These are phyloP conservation scores for Drosophila limbata DNA, from an alignment of 2,888 invertebrate species.

Conservation along the genomic window DNA sequence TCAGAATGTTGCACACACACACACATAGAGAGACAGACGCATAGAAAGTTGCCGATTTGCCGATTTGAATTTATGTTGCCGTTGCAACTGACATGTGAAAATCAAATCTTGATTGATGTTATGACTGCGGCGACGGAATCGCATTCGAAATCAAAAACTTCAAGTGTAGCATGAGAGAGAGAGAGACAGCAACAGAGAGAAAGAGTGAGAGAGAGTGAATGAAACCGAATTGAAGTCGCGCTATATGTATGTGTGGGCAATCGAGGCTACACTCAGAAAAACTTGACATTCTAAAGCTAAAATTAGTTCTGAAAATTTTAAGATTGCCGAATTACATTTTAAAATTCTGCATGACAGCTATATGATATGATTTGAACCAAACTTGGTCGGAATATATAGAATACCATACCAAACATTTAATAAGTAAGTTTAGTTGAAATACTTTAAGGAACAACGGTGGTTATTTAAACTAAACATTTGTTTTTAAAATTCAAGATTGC, in stretches of 20 bases:
- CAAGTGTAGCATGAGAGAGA: neutral
- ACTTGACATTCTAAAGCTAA: too few relatives aligned
- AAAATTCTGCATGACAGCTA: too few relatives aligned
- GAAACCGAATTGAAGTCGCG: conserved; percentile 24
- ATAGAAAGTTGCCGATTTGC: conserved; percentile 60
- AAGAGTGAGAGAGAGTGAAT: conserved; percentile 1
- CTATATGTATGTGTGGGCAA: conserved; percentile 11
- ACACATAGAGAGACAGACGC: conserved; percentile 28
- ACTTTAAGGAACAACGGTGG: too few relatives aligned
- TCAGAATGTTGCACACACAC: conserved; percentile 63
- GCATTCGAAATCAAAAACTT: conserved; percentile 47
- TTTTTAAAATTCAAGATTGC: too few relatives aligned
- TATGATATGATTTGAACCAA: too few relatives aligned
- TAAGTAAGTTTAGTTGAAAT: too few relatives aligned
- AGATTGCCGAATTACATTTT: too few relatives aligned
- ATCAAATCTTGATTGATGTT: conserved; percentile 81
- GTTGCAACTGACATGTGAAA: conserved; percentile 74
- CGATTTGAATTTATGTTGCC: conserved; percentile 75
- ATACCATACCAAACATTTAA: too few relatives aligned
- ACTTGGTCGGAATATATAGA: too few relatives aligned
- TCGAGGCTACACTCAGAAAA: neutral
- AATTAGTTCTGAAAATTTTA: too few relatives aligned
- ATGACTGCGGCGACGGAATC: conserved; percentile 64
- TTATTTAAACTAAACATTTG: too few relatives aligned
- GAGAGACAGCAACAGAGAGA: neutral